phyloP scores from a whole-genome alignment of 1,140 invertebrate genomes.

The Metaphire vulgaris region DNA sequence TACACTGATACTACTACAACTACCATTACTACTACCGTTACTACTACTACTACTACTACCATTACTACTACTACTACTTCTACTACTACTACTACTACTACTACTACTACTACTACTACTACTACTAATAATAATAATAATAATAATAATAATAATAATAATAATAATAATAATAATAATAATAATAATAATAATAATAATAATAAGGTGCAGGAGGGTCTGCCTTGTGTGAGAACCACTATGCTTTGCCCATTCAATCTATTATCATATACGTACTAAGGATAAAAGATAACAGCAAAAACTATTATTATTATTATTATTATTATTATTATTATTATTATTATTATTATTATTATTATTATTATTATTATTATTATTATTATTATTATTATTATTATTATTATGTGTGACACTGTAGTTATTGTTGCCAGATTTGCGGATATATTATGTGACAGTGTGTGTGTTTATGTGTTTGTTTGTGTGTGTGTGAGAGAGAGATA shows the following conservation, averaged over 20 bases:
- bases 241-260: no score
- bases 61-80: neutral
- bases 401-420: neutral
- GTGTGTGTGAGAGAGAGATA: no score
- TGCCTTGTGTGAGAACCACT: no score
- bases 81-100: neutral
- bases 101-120: neutral
- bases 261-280: no score
- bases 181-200: neutral
- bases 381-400: neutral
- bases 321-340: constrained; percentile 1
- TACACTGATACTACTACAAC: neutral
- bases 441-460: no score
- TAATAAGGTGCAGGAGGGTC: no score
- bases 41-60: neutral
- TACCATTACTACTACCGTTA: neutral
- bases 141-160: neutral
- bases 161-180: neutral
- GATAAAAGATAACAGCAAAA: no score
- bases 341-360: constrained; percentile 4
- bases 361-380: constrained; percentile 4
- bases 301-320: neutral
- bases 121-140: neutral
- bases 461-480: no score
- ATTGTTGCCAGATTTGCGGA: neutral